Evolutionary conservation across 2,113 vertebrate genomes (phyloP).

Genomic region (Muntiacus reevesi): DNA sequence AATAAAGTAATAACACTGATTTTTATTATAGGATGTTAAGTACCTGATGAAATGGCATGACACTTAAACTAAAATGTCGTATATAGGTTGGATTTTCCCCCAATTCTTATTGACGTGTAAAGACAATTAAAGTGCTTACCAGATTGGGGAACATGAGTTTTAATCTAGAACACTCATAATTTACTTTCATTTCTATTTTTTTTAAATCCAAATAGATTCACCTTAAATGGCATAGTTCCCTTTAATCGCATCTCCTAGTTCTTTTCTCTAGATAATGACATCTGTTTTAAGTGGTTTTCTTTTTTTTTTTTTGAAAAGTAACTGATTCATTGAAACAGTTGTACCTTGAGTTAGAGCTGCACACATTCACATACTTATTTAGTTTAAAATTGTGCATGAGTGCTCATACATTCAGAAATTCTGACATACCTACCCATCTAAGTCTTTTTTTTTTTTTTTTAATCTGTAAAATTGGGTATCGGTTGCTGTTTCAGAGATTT

Average conservation of each 20-base stretch:
- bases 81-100: neutral
- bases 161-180: neutral
- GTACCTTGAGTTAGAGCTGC: neutral
- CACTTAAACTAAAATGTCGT: neutral
- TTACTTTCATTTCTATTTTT: neutral
- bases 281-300: neutral
- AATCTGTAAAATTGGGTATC: neutral
- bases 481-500: neutral
- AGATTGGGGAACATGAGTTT: conserved; percentile 14
- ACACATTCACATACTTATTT: neutral
- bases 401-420: neutral
- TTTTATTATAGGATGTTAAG: conserved; percentile 45
- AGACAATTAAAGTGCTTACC: conserved; percentile 13
- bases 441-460: neutral
- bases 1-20: conserved; percentile 34
- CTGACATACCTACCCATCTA: neutral
- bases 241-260: neutral
- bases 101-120: neutral
- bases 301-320: conserved; percentile 1
- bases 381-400: neutral
- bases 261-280: neutral
- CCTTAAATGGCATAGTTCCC: neutral
- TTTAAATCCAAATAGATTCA: neutral
- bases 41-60: neutral
- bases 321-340: neutral